These are phyloP conservation scores for Sarcophaga variegata DNA, from an alignment of 2,888 invertebrate genomes.

Conservation along the genomic window DNA sequence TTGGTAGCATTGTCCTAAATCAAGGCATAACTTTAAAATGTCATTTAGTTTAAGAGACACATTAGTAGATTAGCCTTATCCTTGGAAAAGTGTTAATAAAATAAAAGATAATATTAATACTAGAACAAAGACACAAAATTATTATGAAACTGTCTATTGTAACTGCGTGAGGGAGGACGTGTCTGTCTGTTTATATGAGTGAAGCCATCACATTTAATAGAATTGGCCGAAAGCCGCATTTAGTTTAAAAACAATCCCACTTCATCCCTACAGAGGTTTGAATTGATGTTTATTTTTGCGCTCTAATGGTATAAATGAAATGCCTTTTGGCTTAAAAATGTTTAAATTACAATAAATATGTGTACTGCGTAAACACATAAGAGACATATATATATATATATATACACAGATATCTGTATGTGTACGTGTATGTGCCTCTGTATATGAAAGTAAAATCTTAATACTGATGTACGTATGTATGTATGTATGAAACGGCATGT, in stretches of 20 bases:
- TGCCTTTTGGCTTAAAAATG: conserved; percentile 44
- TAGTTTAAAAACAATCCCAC: conserved; percentile 25
- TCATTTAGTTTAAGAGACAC: conserved; percentile 48
- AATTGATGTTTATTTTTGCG: conserved; percentile 23
- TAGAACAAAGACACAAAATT: conserved; percentile 37
- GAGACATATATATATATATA: background rate
- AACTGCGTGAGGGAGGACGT: background rate
- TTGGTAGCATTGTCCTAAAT: conserved; percentile 20
- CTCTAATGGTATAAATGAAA: conserved; percentile 16
- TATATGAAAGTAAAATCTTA: background rate
- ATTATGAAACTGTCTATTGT: conserved; percentile 15
- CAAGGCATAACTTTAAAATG: conserved; percentile 45
- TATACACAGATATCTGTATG: background rate
- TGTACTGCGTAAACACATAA: background rate
- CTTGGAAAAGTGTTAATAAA: conserved; percentile 47
- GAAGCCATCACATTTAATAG: conserved; percentile 18
- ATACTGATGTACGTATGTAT: background rate
- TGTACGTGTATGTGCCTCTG: background rate
- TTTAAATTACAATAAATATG: conserved; percentile 14
- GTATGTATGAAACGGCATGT: background rate
- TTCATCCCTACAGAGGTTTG: conserved; percentile 38
- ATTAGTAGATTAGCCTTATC: conserved; percentile 41
- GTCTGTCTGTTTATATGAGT: background rate
- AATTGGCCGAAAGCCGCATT: conserved; percentile 23
- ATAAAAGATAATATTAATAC: conserved; percentile 1